Conservation (phyloP, 2,113 vertebrate genomes). For the Dipodomys ordii region DNA sequence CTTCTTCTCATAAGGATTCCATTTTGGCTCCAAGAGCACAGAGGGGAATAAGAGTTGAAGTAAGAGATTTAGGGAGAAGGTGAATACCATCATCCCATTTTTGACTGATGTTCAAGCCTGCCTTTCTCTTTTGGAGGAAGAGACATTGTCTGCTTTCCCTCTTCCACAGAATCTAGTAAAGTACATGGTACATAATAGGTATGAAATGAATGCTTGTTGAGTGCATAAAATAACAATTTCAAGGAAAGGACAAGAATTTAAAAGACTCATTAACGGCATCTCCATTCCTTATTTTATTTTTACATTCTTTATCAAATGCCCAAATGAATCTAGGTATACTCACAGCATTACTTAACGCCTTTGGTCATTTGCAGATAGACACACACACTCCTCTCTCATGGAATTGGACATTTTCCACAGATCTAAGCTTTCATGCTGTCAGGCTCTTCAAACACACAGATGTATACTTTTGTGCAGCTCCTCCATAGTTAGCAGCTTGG, state of each 20-base stretch:
- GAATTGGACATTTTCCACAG: neutral
- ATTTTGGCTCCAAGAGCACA: neutral
- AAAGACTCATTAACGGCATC: neutral
- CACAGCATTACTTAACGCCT: neutral
- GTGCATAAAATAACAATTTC: too few relatives aligned
- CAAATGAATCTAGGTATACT: neutral
- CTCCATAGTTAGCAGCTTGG: too few relatives aligned
- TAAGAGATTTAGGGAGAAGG: neutral
- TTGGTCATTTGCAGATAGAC: neutral
- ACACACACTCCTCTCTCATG: neutral
- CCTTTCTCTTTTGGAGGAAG: neutral
- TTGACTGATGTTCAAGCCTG: neutral
- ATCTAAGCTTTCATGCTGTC: neutral
- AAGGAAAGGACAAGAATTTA: too few relatives aligned
- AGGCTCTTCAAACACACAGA: neutral
- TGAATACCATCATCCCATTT: neutral
- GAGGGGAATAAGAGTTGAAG: neutral
- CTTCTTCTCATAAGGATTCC: too few relatives aligned
- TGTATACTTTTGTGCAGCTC: neutral
- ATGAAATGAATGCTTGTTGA: too few relatives aligned
- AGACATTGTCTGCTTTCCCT: neutral
- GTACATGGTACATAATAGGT: too few relatives aligned
- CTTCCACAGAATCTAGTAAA: neutral
- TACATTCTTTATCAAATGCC: neutral
- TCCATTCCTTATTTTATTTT: slow-evolving; percentile 20